These are phyloP conservation scores for Candoia aspera DNA, from an alignment of 2,113 vertebrate species.

Conservation along the genomic window DNA sequence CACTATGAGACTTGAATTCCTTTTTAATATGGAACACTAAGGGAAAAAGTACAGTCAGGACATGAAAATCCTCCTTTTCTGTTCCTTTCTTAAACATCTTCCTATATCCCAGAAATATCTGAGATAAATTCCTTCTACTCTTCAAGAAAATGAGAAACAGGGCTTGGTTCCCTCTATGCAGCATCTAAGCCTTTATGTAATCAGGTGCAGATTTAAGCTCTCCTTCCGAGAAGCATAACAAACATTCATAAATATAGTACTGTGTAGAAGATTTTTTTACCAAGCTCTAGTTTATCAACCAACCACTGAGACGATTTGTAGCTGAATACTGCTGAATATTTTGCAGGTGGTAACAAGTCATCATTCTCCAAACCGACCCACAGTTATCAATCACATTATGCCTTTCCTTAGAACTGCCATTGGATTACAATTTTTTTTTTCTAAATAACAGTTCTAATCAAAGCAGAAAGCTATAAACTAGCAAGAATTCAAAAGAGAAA, in stretches of 20 bases:
- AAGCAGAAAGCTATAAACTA: constrained; percentile 61
- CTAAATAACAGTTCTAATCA: constrained; percentile 69
- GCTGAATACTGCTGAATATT: neutral
- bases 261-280: constrained; percentile 10
- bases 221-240: constrained; percentile 29
- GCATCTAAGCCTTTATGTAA: constrained; percentile 35
- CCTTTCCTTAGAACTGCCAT: constrained; percentile 71
- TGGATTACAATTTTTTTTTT: constrained; percentile 73
- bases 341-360: constrained; percentile 56
- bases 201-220: constrained; percentile 39
- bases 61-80: neutral
- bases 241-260: constrained; percentile 37
- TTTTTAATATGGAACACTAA: constrained; percentile 15
- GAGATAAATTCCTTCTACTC: neutral
- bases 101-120: neutral
- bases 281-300: constrained; percentile 43
- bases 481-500: constrained; percentile 66
- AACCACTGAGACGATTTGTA: constrained; percentile 42
- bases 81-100: neutral
- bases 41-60: neutral
- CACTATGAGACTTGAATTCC: neutral
- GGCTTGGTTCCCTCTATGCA: neutral
- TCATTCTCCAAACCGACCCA: constrained; percentile 62
- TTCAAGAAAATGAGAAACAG: constrained; percentile 20
- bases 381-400: constrained; percentile 66